Conservation (phyloP, 2,113 vertebrate species). For the Echinops telfairi region DNA sequence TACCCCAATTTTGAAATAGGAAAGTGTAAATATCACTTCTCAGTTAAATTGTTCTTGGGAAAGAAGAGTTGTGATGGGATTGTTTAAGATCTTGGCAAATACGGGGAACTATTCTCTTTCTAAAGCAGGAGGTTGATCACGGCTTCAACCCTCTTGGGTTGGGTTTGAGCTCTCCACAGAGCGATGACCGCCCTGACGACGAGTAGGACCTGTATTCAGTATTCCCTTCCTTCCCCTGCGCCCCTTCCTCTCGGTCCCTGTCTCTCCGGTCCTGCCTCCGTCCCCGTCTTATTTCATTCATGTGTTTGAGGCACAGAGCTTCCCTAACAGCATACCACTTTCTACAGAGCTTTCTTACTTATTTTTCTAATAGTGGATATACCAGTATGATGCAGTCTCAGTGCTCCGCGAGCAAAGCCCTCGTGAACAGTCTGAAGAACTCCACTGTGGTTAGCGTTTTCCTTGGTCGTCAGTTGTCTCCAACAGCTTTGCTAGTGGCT, state of each 20-base stretch:
- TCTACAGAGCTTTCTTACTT: constrained; percentile 90
- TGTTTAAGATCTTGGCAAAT: constrained; percentile 56
- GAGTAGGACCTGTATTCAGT: constrained; percentile 77
- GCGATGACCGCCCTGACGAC: constrained; percentile 82
- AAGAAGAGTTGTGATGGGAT: constrained; percentile 29
- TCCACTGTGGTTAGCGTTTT: constrained; percentile 74
- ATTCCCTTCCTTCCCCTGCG: constrained; percentile 54
- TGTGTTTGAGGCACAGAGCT: constrained; percentile 76
- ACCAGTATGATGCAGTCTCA: constrained; percentile 78
- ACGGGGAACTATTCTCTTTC: constrained; percentile 78
- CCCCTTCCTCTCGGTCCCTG: background rate
- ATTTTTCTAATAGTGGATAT: constrained; percentile 88
- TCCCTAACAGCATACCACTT: constrained; percentile 85
- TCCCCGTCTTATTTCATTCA: background rate
- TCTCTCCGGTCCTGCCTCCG: too few species aligned
- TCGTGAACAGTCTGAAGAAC: constrained; percentile 85
- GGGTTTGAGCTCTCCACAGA: constrained; percentile 81
- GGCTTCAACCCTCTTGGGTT: constrained; percentile 77
- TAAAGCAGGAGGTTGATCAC: constrained; percentile 80
- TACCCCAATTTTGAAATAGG: constrained; percentile 78
- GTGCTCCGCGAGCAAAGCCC: constrained; percentile 88
- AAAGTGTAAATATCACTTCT: constrained; percentile 68
- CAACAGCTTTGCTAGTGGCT: constrained; percentile 79
- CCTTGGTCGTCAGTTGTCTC: constrained; percentile 77
- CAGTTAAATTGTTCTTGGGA: constrained; percentile 74